Base-by-base conservation (phyloP, 2,797 vertebrate genomes). In the Sebastolobus altivelis region DNA sequence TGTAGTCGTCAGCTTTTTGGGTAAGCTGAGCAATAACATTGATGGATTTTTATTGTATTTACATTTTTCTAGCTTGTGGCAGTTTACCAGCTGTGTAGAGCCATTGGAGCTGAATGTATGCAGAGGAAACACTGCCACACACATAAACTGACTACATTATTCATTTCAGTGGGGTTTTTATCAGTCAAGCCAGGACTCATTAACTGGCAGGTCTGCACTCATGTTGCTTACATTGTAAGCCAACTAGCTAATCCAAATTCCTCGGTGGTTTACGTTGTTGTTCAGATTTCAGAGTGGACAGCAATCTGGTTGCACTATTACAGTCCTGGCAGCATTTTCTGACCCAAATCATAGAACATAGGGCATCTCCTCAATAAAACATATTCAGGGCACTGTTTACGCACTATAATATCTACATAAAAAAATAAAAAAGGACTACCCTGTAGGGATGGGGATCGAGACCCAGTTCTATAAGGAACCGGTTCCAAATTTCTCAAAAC, bases 121-220 rank as follows among this genome's bases (percentile, higher is more conserved):
- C 25, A 16, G 31, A 69, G 72, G 46, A 75, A 79, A 83, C 72
- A 72, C 63, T 43, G 58, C 33, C 63, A 60, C 61, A 43, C 25
- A 65, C 22, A 73, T 31, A 59, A 66, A 49, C 40, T 58, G 40
- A 49, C 33, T 49, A 25, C 54, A 78, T 68, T 46, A 78, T 66
- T 86, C 54, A 71, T 82, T 79, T 79, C 72, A 58, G 22, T 65
- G 46, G 63, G 56, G 37, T 78, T 87, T 74, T 62, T 86, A 87
- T 85, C 84, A 77, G 25, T 80, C 72, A 82, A 27, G 58, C 69
- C 75, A 63, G 80, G 62, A 67, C 72, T 63, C 69, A 69, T 79
- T 81, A 77, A 72, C 72, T 81, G 77, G 72, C 77, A 79, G 22
- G 59, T 75, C 46, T 60, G 35, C 14, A 13, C 54, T 81, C 52